Evolutionary conservation across 2,888 invertebrate species (phyloP), one percentile per base, ranked within the genome.

Genomic region (Epinotia brunnichana): DNA sequence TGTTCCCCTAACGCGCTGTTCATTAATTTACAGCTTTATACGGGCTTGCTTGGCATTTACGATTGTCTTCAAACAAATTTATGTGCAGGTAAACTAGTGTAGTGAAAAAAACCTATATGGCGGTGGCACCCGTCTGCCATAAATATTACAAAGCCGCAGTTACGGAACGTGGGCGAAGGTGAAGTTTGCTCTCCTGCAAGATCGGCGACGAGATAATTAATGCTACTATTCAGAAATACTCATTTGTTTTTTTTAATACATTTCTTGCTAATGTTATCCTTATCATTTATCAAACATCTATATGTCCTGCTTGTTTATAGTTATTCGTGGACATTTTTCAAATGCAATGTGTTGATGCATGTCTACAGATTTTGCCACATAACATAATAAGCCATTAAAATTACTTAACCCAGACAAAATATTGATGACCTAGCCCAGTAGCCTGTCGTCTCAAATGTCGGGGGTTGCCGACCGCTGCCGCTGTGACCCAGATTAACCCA

Each of bases 21-120:
- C 53, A 54, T 44, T 61, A 66, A 61, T 71, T 71, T 60, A 66
- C 41, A 48, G 44, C 21, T 56, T 63, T 44, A 69, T 54, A 69
- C 39, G 54, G 61, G 69, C 69, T 61, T 61, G 69, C 69, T 61
- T 61, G 69, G 53, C 69, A 69, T 69, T 56, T 39, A 44, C 68
- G 51, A 61, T 61, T 61, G 66, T 71, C 62, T 62, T 54, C 53
- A 4, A 35, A 59, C 15, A 60, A 66, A 41, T 71, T 54, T 60
- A 66, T 64, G 53, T 53, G 57, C 41, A 39, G 60, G 51, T 19
- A 13, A 59, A 53, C 54, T n/a, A 53, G 29, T n/a, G 39, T 66
- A 56, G 51, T 64, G 54, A 54, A 66, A 69, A 60, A 69, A 66
- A 60, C 21, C 41, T 48, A 59, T 48, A 48, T 63, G 63, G 54